Evolutionary conservation across 2,888 invertebrate genomes (phyloP).

Genomic region (Polyommatus icarus): DNA sequence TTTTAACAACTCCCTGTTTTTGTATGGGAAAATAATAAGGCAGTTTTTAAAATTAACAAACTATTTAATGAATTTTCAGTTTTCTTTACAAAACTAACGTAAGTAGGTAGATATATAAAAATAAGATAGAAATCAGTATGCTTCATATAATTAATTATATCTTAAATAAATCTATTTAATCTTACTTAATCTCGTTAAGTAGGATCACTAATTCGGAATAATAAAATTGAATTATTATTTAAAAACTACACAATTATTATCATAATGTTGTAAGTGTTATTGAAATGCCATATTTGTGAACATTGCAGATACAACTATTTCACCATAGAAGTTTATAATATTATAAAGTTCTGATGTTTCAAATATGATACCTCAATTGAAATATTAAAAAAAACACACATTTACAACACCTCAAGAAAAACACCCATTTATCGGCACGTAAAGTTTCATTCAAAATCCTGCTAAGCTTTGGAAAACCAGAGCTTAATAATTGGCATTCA

Average conservation of each 20-base stretch:
- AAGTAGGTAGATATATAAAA: background rate
- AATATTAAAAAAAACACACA: background rate
- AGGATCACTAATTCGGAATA: background rate
- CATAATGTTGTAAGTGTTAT: background rate
- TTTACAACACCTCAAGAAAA: too few species aligned
- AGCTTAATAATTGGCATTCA: too few species aligned
- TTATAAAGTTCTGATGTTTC: background rate
- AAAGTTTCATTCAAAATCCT: background rate
- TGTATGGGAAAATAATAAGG: background rate
- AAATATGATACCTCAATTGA: background rate
- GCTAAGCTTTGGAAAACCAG: too few species aligned
- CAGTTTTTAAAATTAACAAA: background rate
- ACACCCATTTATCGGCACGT: background rate
- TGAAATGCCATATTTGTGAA: background rate
- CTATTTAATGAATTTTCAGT: background rate
- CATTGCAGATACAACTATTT: background rate
- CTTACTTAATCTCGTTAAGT: slow-evolving; percentile 3
- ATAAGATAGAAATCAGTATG: background rate
- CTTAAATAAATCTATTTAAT: background rate
- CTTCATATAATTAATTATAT: background rate
- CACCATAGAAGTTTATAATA: background rate
- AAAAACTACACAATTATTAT: background rate
- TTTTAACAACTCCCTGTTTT: too few species aligned
- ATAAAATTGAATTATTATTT: background rate
- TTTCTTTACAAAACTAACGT: slow-evolving; percentile 14